Base-by-base conservation (phyloP, 2,797 vertebrate species). In the Sebastes elongatus region DNA sequence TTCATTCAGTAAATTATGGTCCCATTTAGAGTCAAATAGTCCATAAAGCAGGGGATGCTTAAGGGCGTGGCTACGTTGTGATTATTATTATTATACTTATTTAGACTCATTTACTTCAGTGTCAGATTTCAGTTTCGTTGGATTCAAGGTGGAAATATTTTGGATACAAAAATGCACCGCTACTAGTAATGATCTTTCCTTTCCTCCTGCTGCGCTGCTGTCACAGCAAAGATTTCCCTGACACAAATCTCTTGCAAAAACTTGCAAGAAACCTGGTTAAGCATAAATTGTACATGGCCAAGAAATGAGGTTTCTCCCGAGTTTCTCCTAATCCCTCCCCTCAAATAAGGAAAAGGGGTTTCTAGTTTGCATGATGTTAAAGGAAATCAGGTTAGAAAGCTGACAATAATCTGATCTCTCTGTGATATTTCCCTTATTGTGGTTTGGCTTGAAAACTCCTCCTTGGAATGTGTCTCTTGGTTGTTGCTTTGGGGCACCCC, bases 311-410 rank as follows among this genome's bases (percentile, higher is more conserved):
- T 42, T 70, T 25, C 33, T 49, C 23, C 23, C 7, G 35, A 46
- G 66, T 74, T 23, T 25, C 62, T 69, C 27, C 25, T 76, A 32
- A 84, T 75, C 62, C 61, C 52, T 20, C 18, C 10, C 9, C 33
- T 59, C 49, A 28, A 65, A 71, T 16, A 11, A 35, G 56, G 23
- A 38, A 72, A 71, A 64, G 0, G 18, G 20, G 14, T 69, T 53
- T 53, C 10, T 52, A 6, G 25, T 53, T 28, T 20, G 32, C 52
- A 25, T 10, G 42, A 53, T 28, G 32, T 38, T 53, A 11, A n/a
- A 30, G 16, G 42, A 76, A 77, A 81, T 61, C 7, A 68, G 57
- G 66, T 74, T 38, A 33, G 25, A 71, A 55, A 61, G 67, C 56
- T 46, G 30, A 70, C 23, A 71, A 52, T 33, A 49, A 77, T 75